These are phyloP conservation scores for Falco berigora DNA, from an alignment of 2,797 vertebrate species.

Conservation along the genomic window DNA sequence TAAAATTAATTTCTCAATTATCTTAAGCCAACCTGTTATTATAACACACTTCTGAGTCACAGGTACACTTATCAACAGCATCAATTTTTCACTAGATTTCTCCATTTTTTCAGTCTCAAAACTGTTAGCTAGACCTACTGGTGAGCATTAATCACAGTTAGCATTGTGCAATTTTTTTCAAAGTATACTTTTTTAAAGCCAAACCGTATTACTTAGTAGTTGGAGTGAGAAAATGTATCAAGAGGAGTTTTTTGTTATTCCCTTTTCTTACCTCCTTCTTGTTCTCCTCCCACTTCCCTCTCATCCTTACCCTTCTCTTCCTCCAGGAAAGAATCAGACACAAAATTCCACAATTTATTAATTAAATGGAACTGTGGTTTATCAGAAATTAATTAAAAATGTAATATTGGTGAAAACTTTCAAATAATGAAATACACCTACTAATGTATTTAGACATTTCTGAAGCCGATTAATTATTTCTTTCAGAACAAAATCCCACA, in stretches of 20 bases:
- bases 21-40: slow-evolving; percentile 9
- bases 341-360: neutral
- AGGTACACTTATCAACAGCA: neutral
- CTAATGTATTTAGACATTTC: neutral
- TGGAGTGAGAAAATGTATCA: neutral
- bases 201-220: neutral
- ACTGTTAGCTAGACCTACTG: slow-evolving; percentile 11
- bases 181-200: neutral
- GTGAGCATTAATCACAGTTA: slow-evolving; percentile 32
- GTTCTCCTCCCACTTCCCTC: neutral
- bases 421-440: neutral
- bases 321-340: neutral
- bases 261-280: neutral
- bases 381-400: neutral
- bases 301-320: neutral
- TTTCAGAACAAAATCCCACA: neutral
- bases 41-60: neutral
- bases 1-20: slow-evolving; percentile 48
- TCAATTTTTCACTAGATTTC: neutral
- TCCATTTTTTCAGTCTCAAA: neutral
- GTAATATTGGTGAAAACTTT: neutral
- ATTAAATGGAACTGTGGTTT: neutral
- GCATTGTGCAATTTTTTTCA: neutral
- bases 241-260: neutral
- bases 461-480: neutral